A percentile compares a stretch with the other conserved stretches of the same genome.
phyloP scores from a whole-genome alignment of 2,113 vertebrate species.

The Amazona vittata region DNA sequence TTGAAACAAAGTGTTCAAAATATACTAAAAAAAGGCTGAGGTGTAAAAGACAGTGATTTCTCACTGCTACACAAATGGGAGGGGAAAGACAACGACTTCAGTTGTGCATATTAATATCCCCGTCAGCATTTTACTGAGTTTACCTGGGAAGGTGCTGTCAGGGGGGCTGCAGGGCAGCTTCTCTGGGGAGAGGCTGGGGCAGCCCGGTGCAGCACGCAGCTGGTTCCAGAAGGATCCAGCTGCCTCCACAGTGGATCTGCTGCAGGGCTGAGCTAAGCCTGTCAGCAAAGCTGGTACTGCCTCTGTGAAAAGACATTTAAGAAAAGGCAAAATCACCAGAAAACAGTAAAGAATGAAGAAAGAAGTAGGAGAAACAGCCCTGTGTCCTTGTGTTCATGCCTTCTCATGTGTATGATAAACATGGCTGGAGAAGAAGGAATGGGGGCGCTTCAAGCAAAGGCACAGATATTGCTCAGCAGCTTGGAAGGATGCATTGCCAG shows the following conservation, averaged over 20 bases:
- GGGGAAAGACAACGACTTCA: neutral
- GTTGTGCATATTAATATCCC: neutral
- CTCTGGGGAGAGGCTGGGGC: neutral
- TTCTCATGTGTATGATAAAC: too few species aligned
- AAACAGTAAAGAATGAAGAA: neutral
- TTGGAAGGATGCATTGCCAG: neutral
- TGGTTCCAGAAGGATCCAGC: neutral
- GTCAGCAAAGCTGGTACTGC: neutral
- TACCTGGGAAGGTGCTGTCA: neutral
- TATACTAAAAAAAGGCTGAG: neutral
- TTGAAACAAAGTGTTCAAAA: neutral
- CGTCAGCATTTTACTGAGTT: too few species aligned
- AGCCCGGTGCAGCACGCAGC: accelerated
- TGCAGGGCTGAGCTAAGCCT: too few species aligned
- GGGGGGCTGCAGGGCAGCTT: neutral
- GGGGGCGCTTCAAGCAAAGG: neutral
- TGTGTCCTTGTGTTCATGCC: too few species aligned
- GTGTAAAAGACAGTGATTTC: neutral
- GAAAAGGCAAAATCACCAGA: neutral
- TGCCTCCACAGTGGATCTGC: accelerated
- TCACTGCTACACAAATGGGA: neutral
- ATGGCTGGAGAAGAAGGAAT: too few species aligned
- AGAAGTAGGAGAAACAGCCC: neutral
- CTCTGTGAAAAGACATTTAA: neutral
- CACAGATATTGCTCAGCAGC: neutral